Evolutionary conservation across 2,113 vertebrate genomes (phyloP).

Genomic region (Rhinolophus sinicus): DNA sequence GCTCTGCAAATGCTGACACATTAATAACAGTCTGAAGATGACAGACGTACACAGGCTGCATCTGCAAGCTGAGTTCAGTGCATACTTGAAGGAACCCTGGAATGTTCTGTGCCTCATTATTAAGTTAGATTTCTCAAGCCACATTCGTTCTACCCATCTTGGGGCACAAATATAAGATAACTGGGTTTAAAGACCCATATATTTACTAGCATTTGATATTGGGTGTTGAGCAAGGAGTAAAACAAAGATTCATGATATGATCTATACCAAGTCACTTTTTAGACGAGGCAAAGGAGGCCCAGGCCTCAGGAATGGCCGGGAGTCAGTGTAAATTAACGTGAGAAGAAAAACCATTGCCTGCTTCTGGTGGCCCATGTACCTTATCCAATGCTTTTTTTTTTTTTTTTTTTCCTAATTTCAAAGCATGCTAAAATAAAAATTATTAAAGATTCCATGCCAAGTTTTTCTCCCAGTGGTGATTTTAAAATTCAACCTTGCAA

Average conservation of each 20-base stretch:
- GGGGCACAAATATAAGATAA: background rate
- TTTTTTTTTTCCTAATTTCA: background rate
- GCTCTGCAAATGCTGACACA: slow-evolving; percentile 30
- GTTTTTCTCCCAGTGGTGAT: background rate
- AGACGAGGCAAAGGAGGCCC: background rate
- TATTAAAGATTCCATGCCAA: background rate
- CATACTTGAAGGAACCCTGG: background rate
- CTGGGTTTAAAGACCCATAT: background rate
- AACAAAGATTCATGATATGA: background rate
- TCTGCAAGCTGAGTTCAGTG: background rate
- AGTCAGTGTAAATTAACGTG: background rate
- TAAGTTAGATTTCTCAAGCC: background rate
- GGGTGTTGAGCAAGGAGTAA: background rate
- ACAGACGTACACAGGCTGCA: background rate
- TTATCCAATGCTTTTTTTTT: background rate
- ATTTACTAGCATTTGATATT: background rate
- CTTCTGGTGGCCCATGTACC: background rate
- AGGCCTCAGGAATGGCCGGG: background rate
- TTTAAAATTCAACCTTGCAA: background rate
- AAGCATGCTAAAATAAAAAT: background rate
- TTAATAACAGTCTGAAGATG: slow-evolving; percentile 44
- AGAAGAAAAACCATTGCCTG: background rate
- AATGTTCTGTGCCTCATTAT: background rate
- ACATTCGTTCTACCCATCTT: background rate
- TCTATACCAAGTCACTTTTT: background rate